Percentiles rank a stretch among this genome's conserved stretches.
Conservation (phyloP, 2,797 vertebrate genomes). For the Siniperca obscura region DNA sequence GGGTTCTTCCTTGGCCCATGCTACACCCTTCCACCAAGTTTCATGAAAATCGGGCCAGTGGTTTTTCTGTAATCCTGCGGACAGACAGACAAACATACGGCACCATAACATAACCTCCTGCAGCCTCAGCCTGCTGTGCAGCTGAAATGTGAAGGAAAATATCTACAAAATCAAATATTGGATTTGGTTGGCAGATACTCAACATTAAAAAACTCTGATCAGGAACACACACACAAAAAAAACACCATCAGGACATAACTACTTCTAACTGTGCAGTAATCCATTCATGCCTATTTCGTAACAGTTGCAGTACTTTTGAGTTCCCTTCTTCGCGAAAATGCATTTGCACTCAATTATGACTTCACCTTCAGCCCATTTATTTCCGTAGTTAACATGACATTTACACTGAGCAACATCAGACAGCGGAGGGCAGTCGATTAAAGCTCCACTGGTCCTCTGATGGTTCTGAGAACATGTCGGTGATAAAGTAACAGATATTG, state of each 20-base stretch:
- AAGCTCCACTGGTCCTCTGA: not conserved
- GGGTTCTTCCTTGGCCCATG: too few species aligned
- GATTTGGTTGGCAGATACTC: not conserved
- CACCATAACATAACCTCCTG: too few species aligned
- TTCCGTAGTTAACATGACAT: not conserved
- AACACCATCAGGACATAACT: rapidly evolving
- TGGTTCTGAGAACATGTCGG: not conserved
- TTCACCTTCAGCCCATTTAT: not conserved
- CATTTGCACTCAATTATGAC: not conserved
- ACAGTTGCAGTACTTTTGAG: not conserved
- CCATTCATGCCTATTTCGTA: not conserved
- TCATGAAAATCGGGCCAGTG: too few species aligned
- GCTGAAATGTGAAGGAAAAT: not conserved
- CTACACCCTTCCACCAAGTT: too few species aligned
- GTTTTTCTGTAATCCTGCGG: too few species aligned
- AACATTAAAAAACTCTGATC: not conserved
- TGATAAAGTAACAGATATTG: not conserved
- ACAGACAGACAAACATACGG: too few species aligned
- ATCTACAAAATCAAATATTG: not conserved
- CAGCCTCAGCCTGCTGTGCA: not conserved
- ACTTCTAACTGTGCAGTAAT: not conserved
- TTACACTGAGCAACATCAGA: not conserved
- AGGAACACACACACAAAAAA: not conserved
- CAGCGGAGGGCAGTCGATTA: not conserved
- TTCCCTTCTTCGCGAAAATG: constrained; percentile 16